Evolutionary conservation across 2,113 vertebrate species (phyloP).

Genomic region (Salvelinus fontinalis): DNA sequence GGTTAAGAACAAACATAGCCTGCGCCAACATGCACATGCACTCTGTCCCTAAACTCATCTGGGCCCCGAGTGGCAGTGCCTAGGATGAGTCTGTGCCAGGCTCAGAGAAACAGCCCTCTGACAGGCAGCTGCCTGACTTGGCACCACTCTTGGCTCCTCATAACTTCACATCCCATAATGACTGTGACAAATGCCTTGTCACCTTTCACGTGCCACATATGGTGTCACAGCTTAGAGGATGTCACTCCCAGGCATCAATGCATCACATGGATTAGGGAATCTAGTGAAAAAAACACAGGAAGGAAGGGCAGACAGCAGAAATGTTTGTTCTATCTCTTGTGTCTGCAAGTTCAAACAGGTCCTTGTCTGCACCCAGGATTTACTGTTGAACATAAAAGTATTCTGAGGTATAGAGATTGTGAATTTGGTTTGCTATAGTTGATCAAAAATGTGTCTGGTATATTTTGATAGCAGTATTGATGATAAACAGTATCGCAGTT

Average conservation of each 20-base stretch:
- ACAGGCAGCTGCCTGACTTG: background rate
- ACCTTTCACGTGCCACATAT: background rate
- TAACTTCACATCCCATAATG: constrained; percentile 16
- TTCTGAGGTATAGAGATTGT: constrained; percentile 15
- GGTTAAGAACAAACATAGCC: no score
- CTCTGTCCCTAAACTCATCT: no score
- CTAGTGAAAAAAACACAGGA: background rate
- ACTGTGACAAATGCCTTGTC: constrained; percentile 12
- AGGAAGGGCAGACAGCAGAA: background rate
- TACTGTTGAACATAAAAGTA: background rate
- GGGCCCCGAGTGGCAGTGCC: constrained; percentile 1
- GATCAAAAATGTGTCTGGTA: background rate
- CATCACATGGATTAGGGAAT: background rate
- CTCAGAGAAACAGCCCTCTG: background rate
- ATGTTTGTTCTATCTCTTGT: background rate
- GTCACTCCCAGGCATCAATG: constrained; percentile 8
- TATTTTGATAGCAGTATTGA: no score
- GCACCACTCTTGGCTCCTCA: background rate
- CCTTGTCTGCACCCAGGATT: background rate
- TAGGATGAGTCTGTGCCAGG: constrained; percentile 15
- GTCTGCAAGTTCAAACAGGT: background rate
- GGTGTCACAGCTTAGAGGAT: background rate
- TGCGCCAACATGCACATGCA: no score
- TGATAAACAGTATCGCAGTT: no score
- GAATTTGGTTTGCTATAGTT: background rate